A percentile compares a stretch with the other conserved stretches of the same genome.
Conservation (phyloP, 2,797 vertebrate species). For the Coccyzus lansbergi region DNA sequence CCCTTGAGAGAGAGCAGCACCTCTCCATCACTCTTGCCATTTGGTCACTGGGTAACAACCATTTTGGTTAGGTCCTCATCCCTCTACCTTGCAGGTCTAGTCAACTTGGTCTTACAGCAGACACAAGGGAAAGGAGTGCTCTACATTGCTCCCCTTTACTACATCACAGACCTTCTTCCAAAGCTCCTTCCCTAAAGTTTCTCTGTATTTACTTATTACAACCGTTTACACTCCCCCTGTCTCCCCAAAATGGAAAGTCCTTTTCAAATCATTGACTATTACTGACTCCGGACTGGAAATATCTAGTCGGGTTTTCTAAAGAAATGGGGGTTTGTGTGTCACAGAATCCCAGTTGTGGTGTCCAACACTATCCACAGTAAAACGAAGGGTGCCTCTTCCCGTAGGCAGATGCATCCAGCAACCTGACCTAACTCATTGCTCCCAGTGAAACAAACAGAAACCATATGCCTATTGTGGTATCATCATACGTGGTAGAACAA, state of each 20-base stretch:
- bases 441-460: not conserved
- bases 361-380: not conserved
- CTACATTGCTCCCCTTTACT: not conserved
- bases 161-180: not conserved
- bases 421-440: not conserved
- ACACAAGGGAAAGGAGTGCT: not conserved
- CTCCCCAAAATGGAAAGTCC: not conserved
- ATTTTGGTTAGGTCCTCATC: not conserved
- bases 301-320: not conserved
- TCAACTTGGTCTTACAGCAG: not conserved
- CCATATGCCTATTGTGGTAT: not conserved
- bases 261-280: not conserved
- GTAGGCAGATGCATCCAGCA: not conserved
- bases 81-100: not conserved
- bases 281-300: not conserved
- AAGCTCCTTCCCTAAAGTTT: not conserved
- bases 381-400: not conserved
- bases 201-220: not conserved
- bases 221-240: not conserved
- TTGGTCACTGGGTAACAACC: not conserved
- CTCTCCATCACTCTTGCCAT: not conserved
- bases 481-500: not conserved
- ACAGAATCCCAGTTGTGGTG: not conserved
- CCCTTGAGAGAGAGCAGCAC: not conserved
- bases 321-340: not conserved